Evolutionary conservation across 2,888 invertebrate genomes (phyloP).

Genomic region (Acrobasis suavella): DNA sequence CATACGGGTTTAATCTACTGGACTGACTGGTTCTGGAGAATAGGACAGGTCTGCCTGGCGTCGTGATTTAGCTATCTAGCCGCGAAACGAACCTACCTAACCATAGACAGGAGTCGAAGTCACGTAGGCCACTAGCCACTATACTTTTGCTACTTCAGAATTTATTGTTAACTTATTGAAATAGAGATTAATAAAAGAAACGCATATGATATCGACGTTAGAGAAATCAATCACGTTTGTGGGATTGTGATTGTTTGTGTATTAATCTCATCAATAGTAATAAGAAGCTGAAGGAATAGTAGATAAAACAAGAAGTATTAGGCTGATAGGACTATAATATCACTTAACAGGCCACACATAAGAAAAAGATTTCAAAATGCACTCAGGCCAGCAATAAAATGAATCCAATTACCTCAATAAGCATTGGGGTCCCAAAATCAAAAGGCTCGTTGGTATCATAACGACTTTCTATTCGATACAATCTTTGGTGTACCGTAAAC

Average conservation of each 20-base stretch:
- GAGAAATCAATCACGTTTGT: too few relatives aligned
- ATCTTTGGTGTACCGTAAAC: constrained; percentile 24
- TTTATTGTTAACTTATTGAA: neutral
- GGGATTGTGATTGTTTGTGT: too few relatives aligned
- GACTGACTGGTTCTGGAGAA: constrained; percentile 58
- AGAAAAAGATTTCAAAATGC: constrained; percentile 1
- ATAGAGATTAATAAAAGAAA: neutral
- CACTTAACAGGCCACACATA: constrained; percentile 6
- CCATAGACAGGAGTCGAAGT: constrained; percentile 9
- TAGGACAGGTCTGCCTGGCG: constrained; percentile 40
- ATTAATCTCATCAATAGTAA: too few relatives aligned
- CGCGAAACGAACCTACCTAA: constrained; percentile 12
- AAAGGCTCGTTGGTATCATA: constrained; percentile 30
- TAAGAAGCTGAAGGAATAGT: neutral
- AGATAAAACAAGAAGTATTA: neutral
- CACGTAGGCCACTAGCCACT: constrained; percentile 8
- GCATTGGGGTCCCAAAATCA: constrained; percentile 26
- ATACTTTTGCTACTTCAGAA: constrained; percentile 4
- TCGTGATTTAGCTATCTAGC: constrained; percentile 47
- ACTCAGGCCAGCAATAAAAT: constrained; percentile 7
- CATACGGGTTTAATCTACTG: constrained; percentile 49
- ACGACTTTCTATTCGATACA: constrained; percentile 37
- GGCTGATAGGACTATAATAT: neutral
- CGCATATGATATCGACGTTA: neutral
- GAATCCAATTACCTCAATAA: constrained; percentile 19